phyloP scores from a whole-genome alignment of 2,888 invertebrate genomes.

The Kryphioiulus occultus region DNA sequence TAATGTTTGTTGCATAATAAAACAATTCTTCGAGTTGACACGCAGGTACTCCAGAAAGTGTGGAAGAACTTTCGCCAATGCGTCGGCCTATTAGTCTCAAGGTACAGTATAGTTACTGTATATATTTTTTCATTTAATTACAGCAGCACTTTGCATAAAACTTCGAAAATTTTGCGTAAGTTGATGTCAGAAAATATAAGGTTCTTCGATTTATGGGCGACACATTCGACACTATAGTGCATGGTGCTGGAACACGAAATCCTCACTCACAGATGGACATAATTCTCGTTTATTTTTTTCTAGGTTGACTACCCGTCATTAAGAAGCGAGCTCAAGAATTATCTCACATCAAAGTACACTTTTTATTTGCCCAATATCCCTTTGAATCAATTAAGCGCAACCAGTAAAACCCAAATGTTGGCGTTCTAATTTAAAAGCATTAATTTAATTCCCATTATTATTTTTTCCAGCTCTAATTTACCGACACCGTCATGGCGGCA shows the following conservation, averaged over 20 bases:
- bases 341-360: not conserved
- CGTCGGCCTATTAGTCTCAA: not conserved
- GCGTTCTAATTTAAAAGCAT: not conserved
- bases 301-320: not conserved
- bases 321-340: conserved; percentile 1
- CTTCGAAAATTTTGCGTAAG: no score
- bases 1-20: not conserved
- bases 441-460: not conserved
- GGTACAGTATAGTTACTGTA: not conserved
- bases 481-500: conserved; percentile 16
- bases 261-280: not conserved
- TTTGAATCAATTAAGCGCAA: not conserved
- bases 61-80: not conserved
- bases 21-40: not conserved
- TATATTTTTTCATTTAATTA: no score
- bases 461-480: not conserved
- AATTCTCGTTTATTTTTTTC: not conserved
- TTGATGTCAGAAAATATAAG: no score
- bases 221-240: no score
- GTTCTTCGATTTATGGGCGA: no score
- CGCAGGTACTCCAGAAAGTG: not conserved
- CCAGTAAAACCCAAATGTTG: not conserved
- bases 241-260: no score
- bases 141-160: no score
- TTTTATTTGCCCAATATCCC: not conserved